Conservation (phyloP, 2,113 vertebrate species). For the Cyanoliseus patagonus region DNA sequence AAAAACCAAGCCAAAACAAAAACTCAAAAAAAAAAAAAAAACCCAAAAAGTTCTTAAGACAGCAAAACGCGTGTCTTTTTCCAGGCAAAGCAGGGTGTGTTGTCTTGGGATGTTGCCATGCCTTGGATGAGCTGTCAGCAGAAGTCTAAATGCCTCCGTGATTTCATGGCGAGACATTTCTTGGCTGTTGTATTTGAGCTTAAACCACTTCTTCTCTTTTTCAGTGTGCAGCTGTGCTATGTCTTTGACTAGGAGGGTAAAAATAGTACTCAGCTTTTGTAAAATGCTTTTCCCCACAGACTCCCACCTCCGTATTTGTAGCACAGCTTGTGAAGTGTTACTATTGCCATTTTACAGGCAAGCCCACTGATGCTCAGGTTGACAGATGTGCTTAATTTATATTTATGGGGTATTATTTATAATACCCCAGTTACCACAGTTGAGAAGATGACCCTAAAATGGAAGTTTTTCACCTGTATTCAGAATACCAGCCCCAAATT, state of each 20-base stretch:
- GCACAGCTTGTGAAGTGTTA: not conserved
- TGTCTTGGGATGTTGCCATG: not conserved
- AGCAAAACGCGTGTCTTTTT: not conserved
- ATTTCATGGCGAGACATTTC: slow-evolving; percentile 19
- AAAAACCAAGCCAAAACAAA: not conserved
- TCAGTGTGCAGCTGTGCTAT: not conserved
- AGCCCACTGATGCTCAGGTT: not conserved
- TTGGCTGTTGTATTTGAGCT: slow-evolving; percentile 1
- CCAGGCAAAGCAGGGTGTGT: not conserved
- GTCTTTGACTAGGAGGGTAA: not conserved
- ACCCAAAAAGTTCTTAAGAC: not conserved
- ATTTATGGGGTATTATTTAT: not conserved
- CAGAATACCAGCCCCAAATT: not conserved
- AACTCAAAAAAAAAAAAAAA: no score
- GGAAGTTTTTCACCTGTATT: not conserved
- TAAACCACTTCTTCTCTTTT: not conserved
- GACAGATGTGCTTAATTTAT: not conserved
- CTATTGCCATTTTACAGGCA: not conserved
- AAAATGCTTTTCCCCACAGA: not conserved
- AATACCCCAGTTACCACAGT: not conserved
- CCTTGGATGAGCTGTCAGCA: slow-evolving; percentile 8
- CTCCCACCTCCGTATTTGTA: not conserved
- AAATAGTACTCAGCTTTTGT: not conserved
- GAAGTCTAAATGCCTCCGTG: not conserved
- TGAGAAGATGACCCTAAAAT: not conserved